Base-by-base conservation (phyloP, 1,140 invertebrate genomes). In the Octopus bimaculoides region DNA sequence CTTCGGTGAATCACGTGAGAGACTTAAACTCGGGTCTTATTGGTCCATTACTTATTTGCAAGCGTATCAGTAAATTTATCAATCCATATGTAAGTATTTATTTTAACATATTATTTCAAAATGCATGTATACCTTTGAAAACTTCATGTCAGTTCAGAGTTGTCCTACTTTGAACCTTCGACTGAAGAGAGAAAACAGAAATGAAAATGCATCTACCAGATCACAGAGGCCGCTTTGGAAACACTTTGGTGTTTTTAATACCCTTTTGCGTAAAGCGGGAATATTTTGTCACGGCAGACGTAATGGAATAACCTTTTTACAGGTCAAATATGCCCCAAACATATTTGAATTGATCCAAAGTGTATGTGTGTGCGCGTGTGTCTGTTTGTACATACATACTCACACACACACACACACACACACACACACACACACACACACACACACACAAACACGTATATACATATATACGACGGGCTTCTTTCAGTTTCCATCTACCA, bases 11-110 rank as follows among this genome's bases (percentile, higher is more conserved):
- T 80, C 55, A 81, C 0, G 79, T 79, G 0, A 80, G 80, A 52
- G 86, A 87, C 52, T 77, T 80, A 10, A 82, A 84, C 74, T 77
- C 85, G 0, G 86, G 86, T 12, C 81, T 87, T 7, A 82, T 86
- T 5, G 86, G 86, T 14, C 85, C 85, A 41, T 69, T 87, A n/a
- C 76, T 87, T 5, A 84, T 85, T 52, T 87, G 86, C 73, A 54
- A 80, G 66, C 55, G 54, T 20, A 85, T 66, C 61, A 66, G 61
- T n/a, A 1, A 1, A 12, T 66, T 66, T n/a, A 66, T 12, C 61
- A 66, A 66, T 1, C 61, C 12, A 66, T 0, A 41, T 41, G 61
- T 66, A 66, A 66, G 61, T 66, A 66, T 12, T n/a, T 14, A 12
- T 66, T 66, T n/a, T 66, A 12, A 12, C 61, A 66, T 66, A 12